Conservation (phyloP, 2,888 invertebrate genomes). For the Willowsia nigromaculata region DNA sequence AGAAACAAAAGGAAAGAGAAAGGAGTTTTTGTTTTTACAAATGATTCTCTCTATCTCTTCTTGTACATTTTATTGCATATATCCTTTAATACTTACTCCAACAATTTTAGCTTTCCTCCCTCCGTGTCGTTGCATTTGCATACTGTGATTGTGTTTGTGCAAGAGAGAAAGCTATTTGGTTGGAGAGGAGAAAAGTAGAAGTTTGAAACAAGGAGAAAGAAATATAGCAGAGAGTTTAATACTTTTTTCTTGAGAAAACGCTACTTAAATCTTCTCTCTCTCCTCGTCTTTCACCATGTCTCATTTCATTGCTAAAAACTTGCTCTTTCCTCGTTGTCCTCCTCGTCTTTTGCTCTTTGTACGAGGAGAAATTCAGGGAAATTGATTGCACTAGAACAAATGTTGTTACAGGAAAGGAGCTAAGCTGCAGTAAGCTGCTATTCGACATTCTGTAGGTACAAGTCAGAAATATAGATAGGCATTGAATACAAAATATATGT, state of each 20-base stretch:
- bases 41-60: conserved; percentile 15
- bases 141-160: conserved; percentile 62
- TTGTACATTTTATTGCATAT: background rate
- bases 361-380: background rate
- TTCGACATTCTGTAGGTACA: background rate
- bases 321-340: background rate
- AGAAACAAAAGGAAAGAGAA: conserved; percentile 1
- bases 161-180: background rate
- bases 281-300: background rate
- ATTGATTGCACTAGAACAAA: conserved; percentile 16
- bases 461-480: background rate
- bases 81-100: conserved; percentile 55
- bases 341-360: background rate
- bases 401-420: background rate
- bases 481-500: background rate
- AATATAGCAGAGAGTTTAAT: background rate
- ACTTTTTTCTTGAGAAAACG: conserved; percentile 15
- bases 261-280: conserved; percentile 4
- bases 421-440: no score
- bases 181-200: background rate
- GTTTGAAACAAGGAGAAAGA: background rate
- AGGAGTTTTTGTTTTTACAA: conserved; percentile 27
- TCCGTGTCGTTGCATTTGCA: conserved; percentile 60
- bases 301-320: background rate
- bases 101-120: conserved; percentile 37